Evolutionary conservation across 2,113 vertebrate genomes (phyloP), one percentile per base, ranked within the genome.

Genomic region (Talpa occidentalis): DNA sequence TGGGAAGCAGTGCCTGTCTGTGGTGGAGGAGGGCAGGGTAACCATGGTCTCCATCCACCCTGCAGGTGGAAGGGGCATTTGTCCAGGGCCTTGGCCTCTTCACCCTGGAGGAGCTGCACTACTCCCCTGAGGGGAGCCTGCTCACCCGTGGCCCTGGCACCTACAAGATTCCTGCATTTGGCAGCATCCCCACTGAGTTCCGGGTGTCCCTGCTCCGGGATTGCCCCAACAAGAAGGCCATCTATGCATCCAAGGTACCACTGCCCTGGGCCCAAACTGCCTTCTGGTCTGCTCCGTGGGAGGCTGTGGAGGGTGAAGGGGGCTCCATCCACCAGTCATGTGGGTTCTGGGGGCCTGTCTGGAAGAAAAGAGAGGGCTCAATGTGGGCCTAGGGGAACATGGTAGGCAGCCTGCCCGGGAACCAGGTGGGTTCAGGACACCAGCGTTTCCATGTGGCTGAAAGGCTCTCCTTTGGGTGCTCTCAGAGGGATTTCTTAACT

Each of bases 21-120:
- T 6, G 54, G 54, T 22, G 10, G 1, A 54, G 6, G 60, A 12
- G 56, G 32, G 37, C 56, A 22, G 24, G 28, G 37, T 74, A 15
- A 35, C 16, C 19, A 8, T 4, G 12, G 16, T 83, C 5, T 70
- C 64, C 1, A 0, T 92, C 60, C 84, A 40, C 91, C 94, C 22
- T 97, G 42, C 93, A 99, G 99, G 98, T 99, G 76, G 99, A 99
- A 97, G 99, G 99, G 30, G 99, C 96, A 0, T 99, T 99, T 97
- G 98, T 99, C 86, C 99, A 99, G 98, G 99, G 99, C 47, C 95
- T 99, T 47, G 99, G 99, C 47, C 99, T 99, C 92, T 99, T 99
- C 97, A 99, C 99, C 11, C 96, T 99, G 97, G 99, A 99, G 97
- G 99, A 99, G 96, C 97, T 99, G 15, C 99, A 98, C 49, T 99